A percentile compares a stretch with the other conserved stretches of the same genome.
Conservation (phyloP, 2,797 vertebrate genomes). For the Sebastes nivosus region DNA sequence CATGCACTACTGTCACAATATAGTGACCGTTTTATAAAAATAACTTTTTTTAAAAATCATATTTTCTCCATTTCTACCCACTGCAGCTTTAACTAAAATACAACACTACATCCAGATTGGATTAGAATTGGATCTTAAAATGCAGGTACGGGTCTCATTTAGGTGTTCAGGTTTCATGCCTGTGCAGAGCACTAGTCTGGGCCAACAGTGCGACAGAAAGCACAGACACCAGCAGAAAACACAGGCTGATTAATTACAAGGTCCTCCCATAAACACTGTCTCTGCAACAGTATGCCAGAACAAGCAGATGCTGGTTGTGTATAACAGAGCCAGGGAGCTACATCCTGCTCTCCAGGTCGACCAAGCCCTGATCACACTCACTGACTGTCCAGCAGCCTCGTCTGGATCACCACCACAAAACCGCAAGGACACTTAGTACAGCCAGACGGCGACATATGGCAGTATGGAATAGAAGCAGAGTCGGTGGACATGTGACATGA, state of each 20-base stretch:
- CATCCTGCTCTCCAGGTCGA: constrained; percentile 5
- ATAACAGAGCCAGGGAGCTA: not conserved
- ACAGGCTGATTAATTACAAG: constrained; percentile 17
- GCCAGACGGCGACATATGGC: constrained; percentile 29
- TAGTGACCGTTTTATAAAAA: too few species aligned
- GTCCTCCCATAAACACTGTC: constrained; percentile 5
- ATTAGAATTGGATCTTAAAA: not conserved
- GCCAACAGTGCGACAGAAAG: constrained; percentile 2
- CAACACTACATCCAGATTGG: not conserved
- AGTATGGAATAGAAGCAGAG: constrained; percentile 18
- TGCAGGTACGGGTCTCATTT: not conserved
- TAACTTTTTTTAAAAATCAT: too few species aligned
- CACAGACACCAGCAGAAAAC: constrained; percentile 18
- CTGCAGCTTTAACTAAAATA: not conserved
- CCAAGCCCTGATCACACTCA: not conserved
- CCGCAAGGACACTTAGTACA: not conserved
- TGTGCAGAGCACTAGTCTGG: not conserved
- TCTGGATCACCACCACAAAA: constrained; percentile 31
- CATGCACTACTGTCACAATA: too few species aligned
- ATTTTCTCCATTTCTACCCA: too few species aligned
- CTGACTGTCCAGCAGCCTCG: not conserved
- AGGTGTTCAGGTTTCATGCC: not conserved
- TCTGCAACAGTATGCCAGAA: constrained; percentile 1
- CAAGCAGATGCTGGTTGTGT: constrained; percentile 19
- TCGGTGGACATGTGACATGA: constrained; percentile 52